These are phyloP conservation scores for Pungitius pungitius DNA, from an alignment of 2,113 vertebrate genomes.

Conservation along the genomic window DNA sequence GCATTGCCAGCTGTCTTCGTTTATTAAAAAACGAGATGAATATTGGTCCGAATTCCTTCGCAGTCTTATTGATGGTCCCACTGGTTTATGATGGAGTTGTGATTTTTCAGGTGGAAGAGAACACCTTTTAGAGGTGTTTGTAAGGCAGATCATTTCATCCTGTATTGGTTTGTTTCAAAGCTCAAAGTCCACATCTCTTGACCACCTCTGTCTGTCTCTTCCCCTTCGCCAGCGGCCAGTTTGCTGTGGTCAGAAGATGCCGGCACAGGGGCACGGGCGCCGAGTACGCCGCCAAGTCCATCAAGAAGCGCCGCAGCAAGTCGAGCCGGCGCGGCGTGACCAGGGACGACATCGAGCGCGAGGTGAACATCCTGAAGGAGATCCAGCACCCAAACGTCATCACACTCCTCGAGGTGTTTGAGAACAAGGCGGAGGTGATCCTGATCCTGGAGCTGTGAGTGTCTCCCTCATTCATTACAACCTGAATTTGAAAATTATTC, in stretches of 20 bases:
- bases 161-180: no score
- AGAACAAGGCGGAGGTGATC: constrained; percentile 96
- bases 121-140: no score
- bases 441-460: constrained; percentile 99
- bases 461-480: background rate
- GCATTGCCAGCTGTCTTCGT: background rate
- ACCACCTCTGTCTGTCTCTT: background rate
- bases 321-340: constrained; percentile 93
- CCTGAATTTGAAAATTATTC: no score
- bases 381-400: constrained; percentile 96
- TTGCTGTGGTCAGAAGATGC: constrained; percentile 95
- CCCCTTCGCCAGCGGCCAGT: constrained; percentile 86
- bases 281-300: constrained; percentile 95
- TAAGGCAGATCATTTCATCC: no score
- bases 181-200: no score
- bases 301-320: constrained; percentile 94
- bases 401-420: constrained; percentile 92
- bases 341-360: constrained; percentile 94
- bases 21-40: background rate
- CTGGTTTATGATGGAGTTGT: background rate
- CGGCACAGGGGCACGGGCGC: constrained; percentile 85
- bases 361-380: constrained; percentile 95
- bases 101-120: no score
- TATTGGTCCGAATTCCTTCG: background rate
- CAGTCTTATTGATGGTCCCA: background rate